Base-by-base conservation (phyloP, 2,888 invertebrate species). In the Seira ritae region DNA sequence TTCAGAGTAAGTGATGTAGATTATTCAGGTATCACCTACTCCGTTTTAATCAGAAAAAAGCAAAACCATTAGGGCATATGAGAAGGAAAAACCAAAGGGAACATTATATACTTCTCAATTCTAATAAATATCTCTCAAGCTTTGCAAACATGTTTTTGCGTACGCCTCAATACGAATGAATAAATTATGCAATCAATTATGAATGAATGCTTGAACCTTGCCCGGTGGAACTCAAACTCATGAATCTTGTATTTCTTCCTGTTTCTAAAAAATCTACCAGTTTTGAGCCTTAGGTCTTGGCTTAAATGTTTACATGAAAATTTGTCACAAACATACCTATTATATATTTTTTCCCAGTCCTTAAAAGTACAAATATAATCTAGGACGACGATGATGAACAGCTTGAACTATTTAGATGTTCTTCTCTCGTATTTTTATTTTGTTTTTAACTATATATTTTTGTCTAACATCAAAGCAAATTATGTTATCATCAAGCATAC, bases 141-240 rank as follows among this genome's bases (percentile, higher is more conserved):
- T 31, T 31, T 31, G 8, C 2, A 31, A 31, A 31, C 31, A 31
- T 31, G 31, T 31, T 31, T 8, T 31, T 31, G 31, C 31, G 31
- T 31, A 31, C 31, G 31, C 31, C 31, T 31, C 31, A 31, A 31
- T 31, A 31, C 31, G 31, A 50, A 50, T 50, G 50, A n/a, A 50
- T 50, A 50, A 50, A 50, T 50, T 8, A 50, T 50, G 50, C 50
- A 50, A 50, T 50, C 12, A 50, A 50, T 50, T 50, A 50, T 50
- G 50, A 50, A 50, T n/a, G 50, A 50, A 8, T 8, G 50, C 50
- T n/a, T 50, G 50, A 50, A 50, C 50, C 15, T 50, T 50, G 50
- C 50, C 12, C 50, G 6, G 12, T 50, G 15, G 17, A 50, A n/a
- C 12, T 8, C 50, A 15, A 50, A 50, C 50, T 50, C 3, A 50